Conservation (phyloP, 2,797 vertebrate genomes). For the Ctenopoma multispine region DNA sequence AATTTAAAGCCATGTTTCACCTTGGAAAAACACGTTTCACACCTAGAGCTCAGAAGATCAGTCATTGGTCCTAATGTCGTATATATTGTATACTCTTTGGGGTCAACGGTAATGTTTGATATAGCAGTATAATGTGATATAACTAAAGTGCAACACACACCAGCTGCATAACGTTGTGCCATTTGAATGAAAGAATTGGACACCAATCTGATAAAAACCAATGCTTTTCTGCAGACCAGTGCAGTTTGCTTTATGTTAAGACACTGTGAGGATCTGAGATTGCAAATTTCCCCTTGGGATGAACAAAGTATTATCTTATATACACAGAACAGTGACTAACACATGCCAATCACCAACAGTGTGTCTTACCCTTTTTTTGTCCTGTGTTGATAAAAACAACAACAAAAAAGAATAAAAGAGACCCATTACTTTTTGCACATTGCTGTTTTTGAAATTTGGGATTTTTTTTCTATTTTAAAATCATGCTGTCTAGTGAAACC, state of each 20-base stretch:
- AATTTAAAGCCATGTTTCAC: conserved; percentile 25
- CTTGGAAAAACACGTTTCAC: conserved; percentile 35
- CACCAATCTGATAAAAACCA: background rate
- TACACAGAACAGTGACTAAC: background rate
- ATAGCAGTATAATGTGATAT: background rate
- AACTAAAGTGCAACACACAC: conserved; percentile 18
- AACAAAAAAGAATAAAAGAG: background rate
- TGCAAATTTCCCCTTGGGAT: background rate
- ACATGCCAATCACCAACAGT: background rate
- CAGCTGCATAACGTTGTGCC: background rate
- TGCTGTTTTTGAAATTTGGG: background rate
- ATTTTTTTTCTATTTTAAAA: background rate
- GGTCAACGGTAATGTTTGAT: conserved; percentile 6
- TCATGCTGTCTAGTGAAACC: background rate
- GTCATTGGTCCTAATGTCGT: background rate
- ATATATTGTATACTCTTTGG: background rate
- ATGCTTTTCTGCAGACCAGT: background rate
- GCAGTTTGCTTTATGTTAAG: background rate
- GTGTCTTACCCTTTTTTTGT: conserved; percentile 15
- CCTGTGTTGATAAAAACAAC: background rate
- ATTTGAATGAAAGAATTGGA: too few species aligned
- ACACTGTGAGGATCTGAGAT: background rate
- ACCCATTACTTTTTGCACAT: background rate
- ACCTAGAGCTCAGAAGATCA: background rate
- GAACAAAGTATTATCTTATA: background rate